phyloP scores from a whole-genome alignment of 2,113 vertebrate species.

The Sialia sialis region DNA sequence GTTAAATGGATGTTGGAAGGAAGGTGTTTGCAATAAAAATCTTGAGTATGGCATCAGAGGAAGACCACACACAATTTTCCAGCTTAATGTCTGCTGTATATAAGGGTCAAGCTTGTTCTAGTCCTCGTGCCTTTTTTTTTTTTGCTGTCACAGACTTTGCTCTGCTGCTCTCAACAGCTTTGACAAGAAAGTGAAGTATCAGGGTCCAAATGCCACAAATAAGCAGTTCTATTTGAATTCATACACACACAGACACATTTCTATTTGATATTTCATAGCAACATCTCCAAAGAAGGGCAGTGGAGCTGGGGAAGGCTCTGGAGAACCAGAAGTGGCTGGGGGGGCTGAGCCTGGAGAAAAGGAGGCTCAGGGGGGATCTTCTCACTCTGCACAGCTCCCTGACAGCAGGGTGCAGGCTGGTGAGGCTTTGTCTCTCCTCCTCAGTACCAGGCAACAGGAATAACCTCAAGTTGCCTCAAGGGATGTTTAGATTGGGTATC shows the following conservation, averaged over 20 bases:
- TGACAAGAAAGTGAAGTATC: neutral
- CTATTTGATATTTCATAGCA: neutral
- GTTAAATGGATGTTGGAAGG: constrained; percentile 57
- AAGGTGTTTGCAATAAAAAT: constrained; percentile 66
- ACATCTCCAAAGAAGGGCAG: neutral
- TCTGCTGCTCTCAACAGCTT: neutral
- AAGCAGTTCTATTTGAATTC: neutral
- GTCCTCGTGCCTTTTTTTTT: neutral
- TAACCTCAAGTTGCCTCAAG: neutral
- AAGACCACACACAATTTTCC: constrained; percentile 55
- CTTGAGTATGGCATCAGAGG: constrained; percentile 34
- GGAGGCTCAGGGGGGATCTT: neutral
- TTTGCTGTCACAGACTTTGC: neutral
- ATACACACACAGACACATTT: accelerated
- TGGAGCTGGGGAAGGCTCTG: neutral
- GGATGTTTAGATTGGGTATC: neutral
- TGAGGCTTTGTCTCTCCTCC: neutral
- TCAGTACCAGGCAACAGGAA: neutral
- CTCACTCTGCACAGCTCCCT: neutral
- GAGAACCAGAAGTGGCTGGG: neutral
- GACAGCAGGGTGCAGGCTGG: neutral
- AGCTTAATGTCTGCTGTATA: neutral
- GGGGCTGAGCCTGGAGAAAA: neutral
- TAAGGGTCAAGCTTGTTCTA: neutral
- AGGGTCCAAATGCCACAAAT: neutral